Conservation (phyloP, 2,113 vertebrate species). For the Phoxinus phoxinus region DNA sequence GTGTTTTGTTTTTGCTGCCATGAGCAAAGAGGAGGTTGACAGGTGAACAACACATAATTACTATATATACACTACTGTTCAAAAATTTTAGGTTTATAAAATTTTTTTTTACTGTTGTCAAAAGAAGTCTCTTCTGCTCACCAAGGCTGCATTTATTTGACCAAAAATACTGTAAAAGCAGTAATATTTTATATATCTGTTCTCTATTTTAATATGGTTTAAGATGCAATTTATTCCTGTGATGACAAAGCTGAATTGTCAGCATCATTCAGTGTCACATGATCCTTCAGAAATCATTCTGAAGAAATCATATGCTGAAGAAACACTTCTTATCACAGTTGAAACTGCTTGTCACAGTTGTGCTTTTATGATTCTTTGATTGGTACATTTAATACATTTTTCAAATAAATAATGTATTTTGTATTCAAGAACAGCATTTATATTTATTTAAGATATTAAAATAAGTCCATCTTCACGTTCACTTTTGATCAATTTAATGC, state of each 20-base stretch:
- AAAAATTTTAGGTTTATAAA: neutral
- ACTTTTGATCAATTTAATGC: neutral
- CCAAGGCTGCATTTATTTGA: neutral
- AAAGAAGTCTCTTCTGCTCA: neutral
- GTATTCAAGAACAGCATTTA: too few relatives aligned
- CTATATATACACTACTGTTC: neutral
- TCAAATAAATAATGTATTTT: too few relatives aligned
- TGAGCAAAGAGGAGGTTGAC: slow-evolving; percentile 94
- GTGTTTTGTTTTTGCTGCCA: slow-evolving; percentile 93
- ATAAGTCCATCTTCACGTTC: neutral
- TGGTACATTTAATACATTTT: too few relatives aligned
- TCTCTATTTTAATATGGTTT: neutral
- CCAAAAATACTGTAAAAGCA: neutral
- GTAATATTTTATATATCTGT: neutral
- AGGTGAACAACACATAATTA: slow-evolving; percentile 74
- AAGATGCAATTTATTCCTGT: neutral
- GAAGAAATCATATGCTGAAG: neutral
- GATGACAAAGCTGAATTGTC: neutral
- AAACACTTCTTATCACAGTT: neutral
- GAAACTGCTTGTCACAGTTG: neutral
- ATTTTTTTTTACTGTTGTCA: neutral
- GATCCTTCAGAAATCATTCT: neutral
- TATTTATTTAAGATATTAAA: neutral
- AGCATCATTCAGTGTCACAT: neutral
- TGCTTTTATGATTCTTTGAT: neutral